Evolutionary conservation across 2,797 vertebrate genomes (phyloP), one percentile per base, ranked within the genome.

Genomic region (Stomatorhinus walkeri): DNA sequence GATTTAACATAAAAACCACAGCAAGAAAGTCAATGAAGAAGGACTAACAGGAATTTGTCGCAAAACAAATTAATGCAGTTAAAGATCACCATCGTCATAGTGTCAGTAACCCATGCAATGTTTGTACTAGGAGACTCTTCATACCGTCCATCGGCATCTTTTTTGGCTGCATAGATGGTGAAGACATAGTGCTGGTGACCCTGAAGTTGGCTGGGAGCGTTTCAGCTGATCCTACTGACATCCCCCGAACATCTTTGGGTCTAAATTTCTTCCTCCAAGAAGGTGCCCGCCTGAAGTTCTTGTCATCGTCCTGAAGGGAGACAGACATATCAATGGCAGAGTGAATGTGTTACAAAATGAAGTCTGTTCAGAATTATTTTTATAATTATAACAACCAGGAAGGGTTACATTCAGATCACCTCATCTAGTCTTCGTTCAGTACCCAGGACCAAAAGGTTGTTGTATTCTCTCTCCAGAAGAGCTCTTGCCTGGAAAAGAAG

Each of bases 231-330:
- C 98, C 97, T 90, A 97, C 92, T 24, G 96, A 95, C 93, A 96
- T 90, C 90, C 97, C 98, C 88, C 98, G 96, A 91, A 97, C 93
- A 90, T 99, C 98, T 96, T 99, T 99, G 94, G 98, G 98, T 92
- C 98, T 94, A 87, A 99, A 99, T 93, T 99, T 99, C 93, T 99
- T 99, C 90, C 98, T 97, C 98, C 98, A 99, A 3, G 98, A 99
- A 10, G 98, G 98, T 83, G 98, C 97, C 59, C 98, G 95, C 87
- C 98, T 95, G 94, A 99, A 99, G 95, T 96, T 97, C 94, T 98
- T 99, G 89, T 99, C 98, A 0, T 99, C 98, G 0, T 99, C 98
- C 98, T 99, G 52, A 2, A 87, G 16, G 81, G 7, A 49, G 8
- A 1, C 79, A 43, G 10, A 24, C 16, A 14, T 28, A 9, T 36